Conservation (phyloP, 2,797 vertebrate genomes). For the Sebastes hubbsi region DNA sequence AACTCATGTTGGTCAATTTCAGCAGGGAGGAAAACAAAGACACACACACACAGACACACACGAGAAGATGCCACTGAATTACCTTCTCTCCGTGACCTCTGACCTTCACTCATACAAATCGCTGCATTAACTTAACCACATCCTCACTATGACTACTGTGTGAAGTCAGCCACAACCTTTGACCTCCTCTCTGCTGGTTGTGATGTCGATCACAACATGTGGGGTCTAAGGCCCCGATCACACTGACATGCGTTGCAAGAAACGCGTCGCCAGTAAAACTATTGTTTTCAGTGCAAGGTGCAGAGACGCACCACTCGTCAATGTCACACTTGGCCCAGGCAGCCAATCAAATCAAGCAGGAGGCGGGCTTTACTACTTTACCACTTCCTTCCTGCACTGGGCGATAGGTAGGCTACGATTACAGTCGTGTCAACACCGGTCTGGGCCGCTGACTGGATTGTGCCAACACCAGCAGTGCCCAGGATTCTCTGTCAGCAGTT, state of each 20-base stretch:
- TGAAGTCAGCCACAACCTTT: not conserved
- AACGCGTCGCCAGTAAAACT: not conserved
- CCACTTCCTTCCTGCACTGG: too few species aligned
- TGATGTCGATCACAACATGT: not conserved
- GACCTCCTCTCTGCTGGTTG: not conserved
- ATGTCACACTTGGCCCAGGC: too few species aligned
- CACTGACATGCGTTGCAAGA: not conserved
- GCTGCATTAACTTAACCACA: slow-evolving; percentile 15
- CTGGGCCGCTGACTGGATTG: too few species aligned
- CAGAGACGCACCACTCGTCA: too few species aligned
- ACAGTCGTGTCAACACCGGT: not conserved
- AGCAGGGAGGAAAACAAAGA: slow-evolving; percentile 11
- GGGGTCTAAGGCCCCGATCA: not conserved
- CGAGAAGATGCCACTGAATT: slow-evolving; percentile 9
- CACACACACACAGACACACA: not conserved
- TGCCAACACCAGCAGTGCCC: not conserved
- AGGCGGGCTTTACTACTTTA: too few species aligned
- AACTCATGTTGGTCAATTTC: slow-evolving; percentile 44
- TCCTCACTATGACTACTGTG: not conserved
- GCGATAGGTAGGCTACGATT: too few species aligned
- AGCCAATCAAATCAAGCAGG: too few species aligned
- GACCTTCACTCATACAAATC: slow-evolving; percentile 5
- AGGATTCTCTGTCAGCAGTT: not conserved
- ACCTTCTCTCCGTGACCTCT: slow-evolving; percentile 9
- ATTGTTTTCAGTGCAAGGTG: not conserved